Evolutionary conservation across 2,888 invertebrate genomes (phyloP).

Genomic region (Anthrax anthrax): DNA sequence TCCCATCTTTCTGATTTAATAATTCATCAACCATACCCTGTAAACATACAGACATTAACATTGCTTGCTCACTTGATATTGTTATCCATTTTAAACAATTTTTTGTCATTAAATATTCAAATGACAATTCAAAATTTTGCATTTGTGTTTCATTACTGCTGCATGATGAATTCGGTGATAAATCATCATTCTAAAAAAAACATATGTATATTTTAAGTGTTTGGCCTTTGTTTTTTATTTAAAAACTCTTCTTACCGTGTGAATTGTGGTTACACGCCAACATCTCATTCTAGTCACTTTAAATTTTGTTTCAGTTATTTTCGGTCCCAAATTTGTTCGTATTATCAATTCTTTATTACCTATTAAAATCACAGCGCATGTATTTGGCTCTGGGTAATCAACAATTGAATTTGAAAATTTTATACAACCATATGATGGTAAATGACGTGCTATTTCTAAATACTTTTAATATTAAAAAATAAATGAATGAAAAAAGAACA

Average conservation of each 20-base stretch:
- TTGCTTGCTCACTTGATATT: conserved; percentile 78
- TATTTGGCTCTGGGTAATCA: conserved; percentile 59
- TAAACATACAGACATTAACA: conserved; percentile 88
- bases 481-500: background rate
- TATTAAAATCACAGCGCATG: conserved; percentile 59
- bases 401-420: conserved; percentile 60
- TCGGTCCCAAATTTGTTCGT: conserved; percentile 42
- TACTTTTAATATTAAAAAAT: conserved; percentile 45
- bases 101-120: conserved; percentile 86
- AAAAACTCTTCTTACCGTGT: conserved; percentile 40
- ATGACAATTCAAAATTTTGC: conserved; percentile 61
- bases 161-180: conserved; percentile 9
- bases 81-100: conserved; percentile 91
- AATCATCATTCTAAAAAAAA: conserved; percentile 11
- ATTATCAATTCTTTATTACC: conserved; percentile 78
- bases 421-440: conserved; percentile 82
- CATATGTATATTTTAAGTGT: too few species aligned
- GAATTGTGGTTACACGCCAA: conserved; percentile 87
- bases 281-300: conserved; percentile 93
- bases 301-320: conserved; percentile 69
- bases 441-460: conserved; percentile 64
- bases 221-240: background rate
- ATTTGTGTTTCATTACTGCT: conserved; percentile 13
- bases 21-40: conserved; percentile 94
- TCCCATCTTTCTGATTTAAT: conserved; percentile 54